These are phyloP conservation scores for Clangula hyemalis DNA, from an alignment of 2,797 vertebrate species.

Conservation along the genomic window DNA sequence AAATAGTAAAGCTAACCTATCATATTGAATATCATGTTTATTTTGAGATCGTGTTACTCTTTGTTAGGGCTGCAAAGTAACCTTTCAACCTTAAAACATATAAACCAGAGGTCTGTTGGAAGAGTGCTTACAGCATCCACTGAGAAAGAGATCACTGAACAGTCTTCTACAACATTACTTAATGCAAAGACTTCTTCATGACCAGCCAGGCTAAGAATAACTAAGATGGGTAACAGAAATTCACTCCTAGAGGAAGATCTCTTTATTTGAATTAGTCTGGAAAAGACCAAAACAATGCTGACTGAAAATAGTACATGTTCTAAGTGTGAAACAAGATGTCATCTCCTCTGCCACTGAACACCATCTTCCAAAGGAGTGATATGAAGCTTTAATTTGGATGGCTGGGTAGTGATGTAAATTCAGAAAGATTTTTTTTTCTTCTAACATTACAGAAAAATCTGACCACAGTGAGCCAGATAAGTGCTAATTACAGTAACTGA, in stretches of 20 bases:
- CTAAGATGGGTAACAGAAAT: neutral
- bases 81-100: neutral
- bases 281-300: neutral
- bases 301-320: neutral
- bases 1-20: neutral
- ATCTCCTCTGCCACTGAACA: neutral
- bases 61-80: neutral
- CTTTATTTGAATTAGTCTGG: neutral
- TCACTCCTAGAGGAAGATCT: neutral
- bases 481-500: accelerated
- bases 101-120: neutral
- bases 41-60: neutral
- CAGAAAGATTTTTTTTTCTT: neutral
- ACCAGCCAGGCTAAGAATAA: neutral
- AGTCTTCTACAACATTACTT: neutral
- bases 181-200: neutral
- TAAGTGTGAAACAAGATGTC: neutral
- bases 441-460: neutral
- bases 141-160: neutral
- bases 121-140: accelerated
- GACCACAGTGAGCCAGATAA: neutral
- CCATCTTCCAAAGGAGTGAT: neutral
- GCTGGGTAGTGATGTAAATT: neutral
- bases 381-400: neutral
- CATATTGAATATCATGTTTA: neutral